Evolutionary conservation across 2,113 vertebrate species (phyloP), one percentile per base, ranked within the genome.

Genomic region (Camelus dromedarius): DNA sequence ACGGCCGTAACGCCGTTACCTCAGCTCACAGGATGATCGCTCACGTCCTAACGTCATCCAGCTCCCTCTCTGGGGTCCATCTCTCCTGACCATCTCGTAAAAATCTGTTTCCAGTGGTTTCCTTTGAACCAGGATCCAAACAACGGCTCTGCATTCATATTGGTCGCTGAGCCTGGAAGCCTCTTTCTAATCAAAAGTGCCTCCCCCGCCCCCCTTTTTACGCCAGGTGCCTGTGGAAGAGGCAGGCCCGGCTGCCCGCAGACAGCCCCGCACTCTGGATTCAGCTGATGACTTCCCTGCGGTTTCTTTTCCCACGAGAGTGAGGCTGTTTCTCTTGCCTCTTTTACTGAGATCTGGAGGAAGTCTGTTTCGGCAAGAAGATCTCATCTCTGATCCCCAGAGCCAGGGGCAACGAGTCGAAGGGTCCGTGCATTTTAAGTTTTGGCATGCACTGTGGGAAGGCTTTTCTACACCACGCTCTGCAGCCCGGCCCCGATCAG

Each of bases 21-120:
- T 58, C 72, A 52, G 48, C 48, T 86, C 60, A 8, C 20, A 13
- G 15, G 24, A 35, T 30, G 22, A 64, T 50, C 3, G 16, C n/a
- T 69, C 30, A 6, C 12, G 56, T 62, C 50, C 70, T 46, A 52
- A 20, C 26, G 4, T 38, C 9, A 6, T 30, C 54, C 22, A 48
- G 30, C n/a, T 7, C 13, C 1, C 18, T 2, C 22, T 35, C 1
- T 1, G 12, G 67, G 22, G 3, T 16, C 56, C 35, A 1, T 22
- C 20, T 73, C n/a, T 46, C 76, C 60, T 2, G 82, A 38, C 30
- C 9, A 35, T 38, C 1, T 46, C 50, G 15, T 18, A 48, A 42
- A 93, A 20, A 9, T 19, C 24, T 58, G 50, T 50, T 58, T 24
- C 32, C 22, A n/a, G 10, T 67, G 1, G 38, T 11, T 35, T 79